Evolutionary conservation across 2,888 invertebrate genomes (phyloP).

Genomic region (Synergus gifuensis): DNA sequence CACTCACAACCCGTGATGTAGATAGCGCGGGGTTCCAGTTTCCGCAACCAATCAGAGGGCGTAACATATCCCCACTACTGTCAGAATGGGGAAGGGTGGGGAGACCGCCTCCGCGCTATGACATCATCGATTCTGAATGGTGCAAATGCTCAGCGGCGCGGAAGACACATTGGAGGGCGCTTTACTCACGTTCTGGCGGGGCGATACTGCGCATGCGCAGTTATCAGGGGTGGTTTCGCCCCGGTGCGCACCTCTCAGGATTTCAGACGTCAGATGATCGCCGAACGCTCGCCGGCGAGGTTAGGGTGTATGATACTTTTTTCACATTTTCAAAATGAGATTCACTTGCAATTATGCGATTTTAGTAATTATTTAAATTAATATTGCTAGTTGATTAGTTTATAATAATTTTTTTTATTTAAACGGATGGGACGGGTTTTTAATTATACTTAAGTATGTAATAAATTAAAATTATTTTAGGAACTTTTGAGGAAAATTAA

Average conservation of each 20-base stretch:
- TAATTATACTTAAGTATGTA: too few species aligned
- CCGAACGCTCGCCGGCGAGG: constrained; percentile 1
- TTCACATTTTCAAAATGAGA: not conserved
- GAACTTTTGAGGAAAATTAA: too few species aligned
- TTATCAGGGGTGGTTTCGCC: constrained; percentile 47
- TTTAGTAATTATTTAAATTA: too few species aligned
- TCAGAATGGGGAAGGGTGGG: constrained; percentile 52
- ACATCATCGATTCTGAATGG: constrained; percentile 78
- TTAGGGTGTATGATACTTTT: not conserved
- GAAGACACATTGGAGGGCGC: constrained; percentile 77
- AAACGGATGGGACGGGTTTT: too few species aligned
- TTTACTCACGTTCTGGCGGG: constrained; percentile 58
- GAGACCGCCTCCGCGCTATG: constrained; percentile 67
- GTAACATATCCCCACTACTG: constrained; percentile 11
- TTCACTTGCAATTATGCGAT: not conserved
- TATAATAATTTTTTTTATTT: too few species aligned
- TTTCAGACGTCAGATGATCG: not conserved
- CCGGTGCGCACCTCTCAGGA: not conserved
- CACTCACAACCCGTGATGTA: constrained; percentile 60
- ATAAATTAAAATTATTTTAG: too few species aligned
- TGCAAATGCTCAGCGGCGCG: constrained; percentile 76
- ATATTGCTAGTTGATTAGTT: too few species aligned
- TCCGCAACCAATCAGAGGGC: constrained; percentile 62
- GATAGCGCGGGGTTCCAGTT: constrained; percentile 60
- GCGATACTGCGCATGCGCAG: constrained; percentile 61